Percentiles rank a stretch among this genome's conserved stretches.
Evolutionary conservation across 2,113 vertebrate species (phyloP).

Genomic region (Chascanopsetta lugubris): DNA sequence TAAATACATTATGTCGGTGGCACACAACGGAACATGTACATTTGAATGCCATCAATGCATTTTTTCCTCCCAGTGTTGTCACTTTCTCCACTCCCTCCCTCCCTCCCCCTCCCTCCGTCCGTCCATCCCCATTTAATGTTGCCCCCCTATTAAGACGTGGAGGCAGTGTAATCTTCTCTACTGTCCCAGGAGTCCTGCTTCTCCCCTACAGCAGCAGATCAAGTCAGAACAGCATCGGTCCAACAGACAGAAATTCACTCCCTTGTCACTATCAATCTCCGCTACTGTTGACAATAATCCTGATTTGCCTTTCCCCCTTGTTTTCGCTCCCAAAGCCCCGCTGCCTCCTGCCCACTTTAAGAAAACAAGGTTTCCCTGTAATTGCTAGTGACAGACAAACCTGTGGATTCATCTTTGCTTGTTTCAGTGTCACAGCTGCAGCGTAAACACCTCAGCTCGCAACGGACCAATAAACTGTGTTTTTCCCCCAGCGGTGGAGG

Average conservation of each 20-base stretch:
- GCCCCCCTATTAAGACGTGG: constrained; percentile 66
- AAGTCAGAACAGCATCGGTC: constrained; percentile 62
- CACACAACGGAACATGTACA: constrained; percentile 30
- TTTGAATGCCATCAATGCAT: constrained; percentile 30
- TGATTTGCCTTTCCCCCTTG: constrained; percentile 73
- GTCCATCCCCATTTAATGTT: constrained; percentile 57
- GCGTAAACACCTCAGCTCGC: neutral
- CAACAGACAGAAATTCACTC: constrained; percentile 76
- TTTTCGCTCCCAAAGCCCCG: constrained; percentile 63
- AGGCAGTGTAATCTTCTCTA: constrained; percentile 69
- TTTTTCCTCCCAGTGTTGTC: constrained; percentile 27
- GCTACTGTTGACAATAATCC: constrained; percentile 74
- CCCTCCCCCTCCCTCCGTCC: constrained; percentile 1
- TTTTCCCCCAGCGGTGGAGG: neutral
- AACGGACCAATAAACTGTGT: neutral
- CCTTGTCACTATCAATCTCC: constrained; percentile 76
- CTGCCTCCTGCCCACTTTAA: constrained; percentile 52
- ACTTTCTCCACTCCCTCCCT: constrained; percentile 1
- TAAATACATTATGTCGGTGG: constrained; percentile 24
- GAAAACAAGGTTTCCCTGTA: constrained; percentile 66
- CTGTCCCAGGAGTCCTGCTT: constrained; percentile 63
- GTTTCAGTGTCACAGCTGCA: neutral
- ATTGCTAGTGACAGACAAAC: constrained; percentile 66
- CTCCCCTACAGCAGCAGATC: constrained; percentile 67
- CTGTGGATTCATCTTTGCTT: constrained; percentile 47